A percentile compares a stretch with the other conserved stretches of the same genome.
Conservation (phyloP, 2,797 vertebrate genomes). For the Premnoplex brunnescens region DNA sequence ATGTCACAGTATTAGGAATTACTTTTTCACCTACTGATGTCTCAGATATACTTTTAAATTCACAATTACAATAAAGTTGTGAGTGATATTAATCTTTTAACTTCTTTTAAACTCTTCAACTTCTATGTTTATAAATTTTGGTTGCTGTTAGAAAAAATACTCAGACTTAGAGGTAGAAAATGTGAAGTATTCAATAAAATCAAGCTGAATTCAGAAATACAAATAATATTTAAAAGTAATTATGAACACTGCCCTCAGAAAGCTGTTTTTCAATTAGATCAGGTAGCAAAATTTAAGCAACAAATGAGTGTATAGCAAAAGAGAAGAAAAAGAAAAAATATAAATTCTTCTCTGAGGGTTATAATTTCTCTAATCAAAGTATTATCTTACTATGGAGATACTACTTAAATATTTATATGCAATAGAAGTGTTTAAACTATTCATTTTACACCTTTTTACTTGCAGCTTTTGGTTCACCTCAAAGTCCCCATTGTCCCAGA, state of each 20-base stretch:
- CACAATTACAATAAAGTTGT: neutral
- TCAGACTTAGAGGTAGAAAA: neutral
- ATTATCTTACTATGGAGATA: neutral
- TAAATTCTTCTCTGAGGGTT: neutral
- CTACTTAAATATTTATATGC: neutral
- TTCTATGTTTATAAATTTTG: neutral
- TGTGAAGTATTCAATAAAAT: neutral
- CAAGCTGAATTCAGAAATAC: neutral
- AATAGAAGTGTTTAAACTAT: neutral
- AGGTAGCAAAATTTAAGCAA: neutral
- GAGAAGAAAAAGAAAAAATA: neutral
- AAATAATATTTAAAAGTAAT: neutral
- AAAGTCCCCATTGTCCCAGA: neutral
- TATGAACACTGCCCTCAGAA: neutral
- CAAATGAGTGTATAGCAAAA: neutral
- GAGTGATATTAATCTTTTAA: neutral
- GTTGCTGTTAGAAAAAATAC: neutral
- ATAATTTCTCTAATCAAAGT: neutral
- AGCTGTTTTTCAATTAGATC: neutral
- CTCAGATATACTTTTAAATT: neutral
- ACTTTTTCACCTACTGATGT: neutral
- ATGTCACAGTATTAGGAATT: neutral
- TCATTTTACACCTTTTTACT: neutral
- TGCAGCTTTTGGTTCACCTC: neutral
- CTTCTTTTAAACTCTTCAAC: neutral